Percentiles rank a stretch among this genome's conserved stretches.
Conservation (phyloP, 2,888 invertebrate genomes). For the Theodoxus fluviatilis region DNA sequence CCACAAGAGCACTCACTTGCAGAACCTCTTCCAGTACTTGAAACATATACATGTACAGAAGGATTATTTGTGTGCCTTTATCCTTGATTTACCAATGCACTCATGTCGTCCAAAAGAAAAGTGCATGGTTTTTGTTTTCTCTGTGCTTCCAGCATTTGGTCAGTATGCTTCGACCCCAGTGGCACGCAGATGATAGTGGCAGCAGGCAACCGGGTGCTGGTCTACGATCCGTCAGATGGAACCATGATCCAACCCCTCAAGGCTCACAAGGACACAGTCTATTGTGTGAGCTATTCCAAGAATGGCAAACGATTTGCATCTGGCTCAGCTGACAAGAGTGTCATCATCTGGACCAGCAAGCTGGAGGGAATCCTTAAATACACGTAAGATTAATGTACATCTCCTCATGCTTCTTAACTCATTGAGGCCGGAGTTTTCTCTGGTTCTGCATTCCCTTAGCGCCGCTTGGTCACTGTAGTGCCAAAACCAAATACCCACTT, state of each 20-base stretch:
- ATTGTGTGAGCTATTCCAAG: conserved; percentile 87
- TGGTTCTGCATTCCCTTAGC: too few relatives aligned
- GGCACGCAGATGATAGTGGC: conserved; percentile 92
- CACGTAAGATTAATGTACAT: conserved; percentile 84
- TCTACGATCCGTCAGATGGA: conserved; percentile 92
- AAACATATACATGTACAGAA: too few relatives aligned
- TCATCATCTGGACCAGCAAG: conserved; percentile 96
- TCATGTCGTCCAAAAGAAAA: too few relatives aligned
- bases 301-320: conserved; percentile 97
- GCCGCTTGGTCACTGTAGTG: too few relatives aligned
- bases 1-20: too few relatives aligned
- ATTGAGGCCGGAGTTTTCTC: too few relatives aligned
- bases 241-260: conserved; percentile 88
- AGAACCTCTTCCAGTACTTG: too few relatives aligned
- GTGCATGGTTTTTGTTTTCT: conserved; percentile 1
- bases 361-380: conserved; percentile 95
- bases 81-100: too few relatives aligned
- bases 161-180: conserved; percentile 94
- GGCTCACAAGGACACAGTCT: conserved; percentile 94
- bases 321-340: conserved; percentile 95
- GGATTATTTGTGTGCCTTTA: too few relatives aligned
- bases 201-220: conserved; percentile 91
- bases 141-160: conserved; percentile 79
- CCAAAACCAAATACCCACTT: too few relatives aligned
- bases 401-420: too few relatives aligned